A percentile compares a stretch with the other conserved stretches of the same genome.
These are phyloP conservation scores for Corapipo altera DNA, from an alignment of 2,113 vertebrate genomes.

Conservation along the genomic window DNA sequence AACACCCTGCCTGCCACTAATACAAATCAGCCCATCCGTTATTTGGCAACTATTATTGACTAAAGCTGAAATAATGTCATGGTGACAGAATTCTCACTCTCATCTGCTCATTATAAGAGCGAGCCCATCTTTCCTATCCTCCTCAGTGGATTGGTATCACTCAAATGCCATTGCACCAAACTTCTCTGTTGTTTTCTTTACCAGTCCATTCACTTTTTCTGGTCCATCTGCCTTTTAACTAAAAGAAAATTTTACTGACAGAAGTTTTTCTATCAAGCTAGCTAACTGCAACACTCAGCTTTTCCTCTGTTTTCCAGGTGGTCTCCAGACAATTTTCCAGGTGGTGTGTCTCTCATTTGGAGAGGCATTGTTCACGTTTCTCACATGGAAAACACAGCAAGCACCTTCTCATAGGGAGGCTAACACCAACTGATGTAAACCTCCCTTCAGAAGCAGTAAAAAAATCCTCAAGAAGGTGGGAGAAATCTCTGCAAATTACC, in stretches of 20 bases:
- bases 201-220: background rate
- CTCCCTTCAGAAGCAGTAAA: background rate
- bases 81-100: background rate
- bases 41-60: background rate
- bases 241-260: background rate
- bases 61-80: background rate
- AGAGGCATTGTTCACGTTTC: background rate
- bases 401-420: background rate
- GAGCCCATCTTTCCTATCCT: background rate
- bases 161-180: background rate
- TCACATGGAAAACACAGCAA: background rate
- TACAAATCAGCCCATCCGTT: background rate
- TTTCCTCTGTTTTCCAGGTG: background rate
- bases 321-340: background rate
- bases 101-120: background rate
- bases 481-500: background rate
- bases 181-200: background rate
- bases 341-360: fast-evolving
- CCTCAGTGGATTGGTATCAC: background rate
- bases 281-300: background rate
- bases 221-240: background rate
- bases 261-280: background rate
- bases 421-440: background rate
- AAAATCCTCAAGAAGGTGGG: background rate
- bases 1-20: background rate